Evolutionary conservation across 1,140 invertebrate species (phyloP), one percentile per base, ranked within the genome.

Genomic region (Bombus cullumanus): DNA sequence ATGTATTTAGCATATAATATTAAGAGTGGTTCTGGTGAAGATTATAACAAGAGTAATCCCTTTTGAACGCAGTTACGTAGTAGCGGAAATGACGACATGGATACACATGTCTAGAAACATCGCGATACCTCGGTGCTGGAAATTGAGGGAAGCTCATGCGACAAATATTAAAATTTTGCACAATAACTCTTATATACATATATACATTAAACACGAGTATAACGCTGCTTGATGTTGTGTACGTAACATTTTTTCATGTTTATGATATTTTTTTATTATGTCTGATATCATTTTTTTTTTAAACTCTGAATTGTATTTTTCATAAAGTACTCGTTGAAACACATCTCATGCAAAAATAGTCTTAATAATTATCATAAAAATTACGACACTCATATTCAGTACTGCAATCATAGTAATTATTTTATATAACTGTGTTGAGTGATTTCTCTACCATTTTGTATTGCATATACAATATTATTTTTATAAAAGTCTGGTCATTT

Each of bases 71-170:
- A 88, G 10, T 66, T 66, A 34, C 74, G 81, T 41, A 47, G 74
- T 85, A 39, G 22, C 76, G 92, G 92, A 92, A 91, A 72, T 75
- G 43, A 64, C 73, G 84, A 13, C 41, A 39, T 41, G 18, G 34
- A 22, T 59, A 15, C 3, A 10, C 13, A n/a, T 71, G 73, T 92
- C 91, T 91, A 92, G 92, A 92, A 92, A 75, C 88, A 47, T 92
- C 92, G 78, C 37, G 91, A 92, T 78, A 62, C 53, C 39, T 88
- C 73, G 53, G 13, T 57, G 31, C 28, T 37, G 34, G 53, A 31
- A 62, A 74, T 82, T 74, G 75, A 78, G 39, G 39, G 22, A 84
- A 18, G 82, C n/a, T 39, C 47, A 80, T 80, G 39, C 43, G 64
- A 57, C 31, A 80, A 80, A 85, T 47, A 37, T 13, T 18, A 53